Evolutionary conservation across 2,113 vertebrate genomes (phyloP).

Genomic region (Myotis yumanensis): DNA sequence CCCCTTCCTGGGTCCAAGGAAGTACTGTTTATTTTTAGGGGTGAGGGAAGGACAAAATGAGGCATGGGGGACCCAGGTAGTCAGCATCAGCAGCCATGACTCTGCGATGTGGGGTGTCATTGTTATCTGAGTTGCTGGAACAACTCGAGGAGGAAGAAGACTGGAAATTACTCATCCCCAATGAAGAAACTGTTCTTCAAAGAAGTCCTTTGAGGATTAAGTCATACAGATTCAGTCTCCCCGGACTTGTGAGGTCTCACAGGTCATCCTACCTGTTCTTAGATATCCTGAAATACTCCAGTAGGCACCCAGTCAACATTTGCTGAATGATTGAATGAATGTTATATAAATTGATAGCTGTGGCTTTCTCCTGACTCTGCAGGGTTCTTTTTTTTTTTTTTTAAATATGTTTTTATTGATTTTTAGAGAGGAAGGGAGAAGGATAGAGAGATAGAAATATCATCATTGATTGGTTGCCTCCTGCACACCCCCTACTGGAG

Average conservation of each 20-base stretch:
- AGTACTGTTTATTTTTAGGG: neutral
- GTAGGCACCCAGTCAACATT: neutral
- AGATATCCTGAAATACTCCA: neutral
- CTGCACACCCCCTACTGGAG: no score
- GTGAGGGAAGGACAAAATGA: neutral
- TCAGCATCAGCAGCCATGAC: neutral
- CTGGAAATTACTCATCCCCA: neutral
- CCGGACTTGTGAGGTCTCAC: neutral
- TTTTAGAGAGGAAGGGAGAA: no score
- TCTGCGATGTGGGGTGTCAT: neutral
- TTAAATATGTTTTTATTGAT: no score
- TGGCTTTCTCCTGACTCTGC: neutral
- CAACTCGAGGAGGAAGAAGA: neutral
- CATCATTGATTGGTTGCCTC: no score
- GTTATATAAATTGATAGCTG: neutral
- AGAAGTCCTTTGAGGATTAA: neutral
- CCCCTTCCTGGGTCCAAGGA: neutral
- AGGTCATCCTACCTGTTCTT: neutral
- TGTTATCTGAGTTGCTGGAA: neutral
- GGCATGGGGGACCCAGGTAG: neutral
- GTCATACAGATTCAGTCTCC: neutral
- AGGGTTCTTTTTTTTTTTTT: neutral
- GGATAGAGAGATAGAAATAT: no score
- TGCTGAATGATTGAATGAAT: neutral
- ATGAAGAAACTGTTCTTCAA: neutral